phyloP scores from a whole-genome alignment of 1,140 invertebrate genomes.

The Sarcophaga bullata region DNA sequence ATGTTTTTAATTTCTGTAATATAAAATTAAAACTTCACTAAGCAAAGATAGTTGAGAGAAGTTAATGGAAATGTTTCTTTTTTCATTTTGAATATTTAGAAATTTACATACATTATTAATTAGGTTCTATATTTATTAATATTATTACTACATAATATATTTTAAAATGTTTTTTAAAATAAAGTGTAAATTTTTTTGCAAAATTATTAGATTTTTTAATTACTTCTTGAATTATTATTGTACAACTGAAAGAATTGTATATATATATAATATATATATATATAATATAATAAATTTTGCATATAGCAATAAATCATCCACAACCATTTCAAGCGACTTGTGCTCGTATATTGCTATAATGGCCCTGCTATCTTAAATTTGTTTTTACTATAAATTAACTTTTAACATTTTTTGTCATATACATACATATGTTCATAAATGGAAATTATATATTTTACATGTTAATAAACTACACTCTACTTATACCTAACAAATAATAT shows the following conservation, averaged over 20 bases:
- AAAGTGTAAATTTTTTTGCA: conserved; percentile 36
- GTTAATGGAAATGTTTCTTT: no score
- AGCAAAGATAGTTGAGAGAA: no score
- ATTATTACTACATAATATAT: not conserved
- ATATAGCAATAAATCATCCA: conserved; percentile 18
- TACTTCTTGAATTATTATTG: not conserved
- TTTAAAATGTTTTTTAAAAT: conserved; percentile 39
- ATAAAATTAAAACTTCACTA: no score
- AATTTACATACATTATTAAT: not conserved
- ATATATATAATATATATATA: no score
- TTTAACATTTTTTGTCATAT: conserved; percentile 29
- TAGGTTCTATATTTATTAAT: not conserved
- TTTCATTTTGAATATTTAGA: conserved; percentile 22
- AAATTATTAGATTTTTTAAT: conserved; percentile 39
- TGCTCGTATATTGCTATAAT: not conserved
- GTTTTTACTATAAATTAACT: conserved; percentile 46
- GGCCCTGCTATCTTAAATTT: conserved; percentile 31
- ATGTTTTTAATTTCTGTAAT: no score
- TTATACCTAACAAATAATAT: not conserved
- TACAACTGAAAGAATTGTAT: conserved; percentile 24
- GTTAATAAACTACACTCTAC: not conserved
- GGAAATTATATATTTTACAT: not conserved
- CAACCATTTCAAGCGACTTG: conserved; percentile 15
- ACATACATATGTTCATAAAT: not conserved
- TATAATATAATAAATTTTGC: conserved; percentile 2